Conservation (phyloP, 2,113 vertebrate genomes). For the Gallinago undulata region DNA sequence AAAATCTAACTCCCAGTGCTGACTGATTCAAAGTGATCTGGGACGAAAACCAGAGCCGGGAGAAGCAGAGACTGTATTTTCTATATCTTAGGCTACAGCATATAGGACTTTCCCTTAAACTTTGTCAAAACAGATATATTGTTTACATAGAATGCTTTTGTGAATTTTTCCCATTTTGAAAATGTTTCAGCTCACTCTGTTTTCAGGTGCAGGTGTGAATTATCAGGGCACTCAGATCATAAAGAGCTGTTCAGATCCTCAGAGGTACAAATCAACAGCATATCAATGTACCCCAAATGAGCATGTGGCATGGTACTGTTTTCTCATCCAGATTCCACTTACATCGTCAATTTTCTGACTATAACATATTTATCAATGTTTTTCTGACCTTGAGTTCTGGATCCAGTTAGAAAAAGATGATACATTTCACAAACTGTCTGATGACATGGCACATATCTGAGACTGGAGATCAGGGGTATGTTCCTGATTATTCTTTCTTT, state of each 20-base stretch:
- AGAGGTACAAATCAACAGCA: background rate
- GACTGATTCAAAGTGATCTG: background rate
- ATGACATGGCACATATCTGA: background rate
- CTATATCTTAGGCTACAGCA: background rate
- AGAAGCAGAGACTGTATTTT: background rate
- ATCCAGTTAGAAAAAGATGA: background rate
- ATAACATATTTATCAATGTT: background rate
- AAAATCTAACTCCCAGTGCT: background rate
- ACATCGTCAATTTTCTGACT: background rate
- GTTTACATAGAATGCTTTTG: background rate
- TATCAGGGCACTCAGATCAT: background rate
- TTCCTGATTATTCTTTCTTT: constrained; percentile 19
- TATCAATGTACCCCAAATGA: background rate
- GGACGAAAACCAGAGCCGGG: background rate
- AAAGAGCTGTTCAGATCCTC: background rate
- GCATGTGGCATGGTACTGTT: background rate
- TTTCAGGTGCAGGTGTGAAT: background rate
- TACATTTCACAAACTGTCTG: background rate
- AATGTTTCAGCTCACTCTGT: background rate
- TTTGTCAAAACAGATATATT: background rate
- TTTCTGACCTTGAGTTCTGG: background rate
- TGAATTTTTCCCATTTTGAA: background rate
- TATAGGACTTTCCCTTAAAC: background rate
- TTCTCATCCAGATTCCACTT: background rate
- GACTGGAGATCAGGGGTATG: background rate